Percentiles rank a stretch among this genome's conserved stretches.
These are phyloP conservation scores for Alcedo quadribrachys DNA, from an alignment of 2,797 vertebrate species.

Conservation along the genomic window DNA sequence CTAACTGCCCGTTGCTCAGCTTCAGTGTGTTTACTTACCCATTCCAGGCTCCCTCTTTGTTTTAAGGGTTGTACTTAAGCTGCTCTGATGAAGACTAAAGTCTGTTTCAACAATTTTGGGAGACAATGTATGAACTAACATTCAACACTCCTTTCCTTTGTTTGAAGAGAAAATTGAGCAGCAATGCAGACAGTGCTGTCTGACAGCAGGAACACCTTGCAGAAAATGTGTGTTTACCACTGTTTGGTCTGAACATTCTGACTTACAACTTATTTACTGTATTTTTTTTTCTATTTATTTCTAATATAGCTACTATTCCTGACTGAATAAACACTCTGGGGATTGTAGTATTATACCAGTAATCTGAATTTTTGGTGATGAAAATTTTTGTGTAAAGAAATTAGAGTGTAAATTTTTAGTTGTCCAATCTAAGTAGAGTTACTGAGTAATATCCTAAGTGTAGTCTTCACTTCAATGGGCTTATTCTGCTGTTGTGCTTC, in stretches of 20 bases:
- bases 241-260: neutral
- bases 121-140: neutral
- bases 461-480: neutral
- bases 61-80: neutral
- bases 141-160: neutral
- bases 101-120: neutral
- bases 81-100: neutral
- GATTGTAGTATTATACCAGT: neutral
- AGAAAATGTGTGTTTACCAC: neutral
- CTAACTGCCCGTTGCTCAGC: neutral
- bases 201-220: neutral
- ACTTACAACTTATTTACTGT: neutral
- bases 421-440: neutral
- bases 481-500: neutral
- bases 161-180: neutral
- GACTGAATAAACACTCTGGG: neutral
- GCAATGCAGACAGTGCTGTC: neutral
- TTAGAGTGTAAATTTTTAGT: neutral
- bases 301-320: neutral
- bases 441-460: neutral
- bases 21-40: neutral
- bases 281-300: too few species aligned
- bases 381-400: neutral
- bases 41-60: neutral
- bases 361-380: neutral